These are phyloP conservation scores for Callaeas wilsoni DNA, from an alignment of 2,113 vertebrate species.

Conservation along the genomic window DNA sequence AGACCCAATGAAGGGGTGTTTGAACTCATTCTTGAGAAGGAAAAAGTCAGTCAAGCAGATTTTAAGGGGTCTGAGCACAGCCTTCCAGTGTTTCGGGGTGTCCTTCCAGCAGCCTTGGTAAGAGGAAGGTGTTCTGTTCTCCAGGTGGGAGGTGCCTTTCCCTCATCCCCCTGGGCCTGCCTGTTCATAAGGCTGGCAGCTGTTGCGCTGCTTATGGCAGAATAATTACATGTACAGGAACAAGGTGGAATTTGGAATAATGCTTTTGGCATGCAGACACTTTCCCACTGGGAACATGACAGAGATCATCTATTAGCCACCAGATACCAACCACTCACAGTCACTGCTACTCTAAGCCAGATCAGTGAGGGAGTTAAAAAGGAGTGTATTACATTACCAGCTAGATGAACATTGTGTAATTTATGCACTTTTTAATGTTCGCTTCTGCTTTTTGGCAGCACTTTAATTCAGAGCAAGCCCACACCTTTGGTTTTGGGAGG, in stretches of 20 bases:
- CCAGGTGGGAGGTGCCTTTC: not conserved
- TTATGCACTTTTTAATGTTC: not conserved
- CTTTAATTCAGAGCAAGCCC: constrained; percentile 7
- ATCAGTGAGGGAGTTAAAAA: not conserved
- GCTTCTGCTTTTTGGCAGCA: constrained; percentile 10
- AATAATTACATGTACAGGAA: not conserved
- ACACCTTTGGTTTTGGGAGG: not conserved
- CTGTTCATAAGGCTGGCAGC: not conserved
- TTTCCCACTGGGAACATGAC: not conserved
- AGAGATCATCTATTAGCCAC: not conserved
- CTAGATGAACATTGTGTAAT: not conserved
- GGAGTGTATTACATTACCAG: not conserved
- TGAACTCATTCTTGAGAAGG: not conserved
- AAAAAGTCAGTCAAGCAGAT: not conserved
- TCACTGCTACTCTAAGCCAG: not conserved
- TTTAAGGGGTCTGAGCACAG: not conserved
- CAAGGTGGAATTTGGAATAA: not conserved
- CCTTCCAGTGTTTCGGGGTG: not conserved
- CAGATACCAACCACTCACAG: not conserved
- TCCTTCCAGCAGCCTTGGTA: not conserved
- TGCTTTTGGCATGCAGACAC: not conserved
- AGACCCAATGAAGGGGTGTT: not conserved
- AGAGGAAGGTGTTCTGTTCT: not conserved
- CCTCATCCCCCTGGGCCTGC: not conserved
- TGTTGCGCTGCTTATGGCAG: constrained; percentile 1